phyloP scores from a whole-genome alignment of 2,797 vertebrate species.

The Notolepis coatsorum region DNA sequence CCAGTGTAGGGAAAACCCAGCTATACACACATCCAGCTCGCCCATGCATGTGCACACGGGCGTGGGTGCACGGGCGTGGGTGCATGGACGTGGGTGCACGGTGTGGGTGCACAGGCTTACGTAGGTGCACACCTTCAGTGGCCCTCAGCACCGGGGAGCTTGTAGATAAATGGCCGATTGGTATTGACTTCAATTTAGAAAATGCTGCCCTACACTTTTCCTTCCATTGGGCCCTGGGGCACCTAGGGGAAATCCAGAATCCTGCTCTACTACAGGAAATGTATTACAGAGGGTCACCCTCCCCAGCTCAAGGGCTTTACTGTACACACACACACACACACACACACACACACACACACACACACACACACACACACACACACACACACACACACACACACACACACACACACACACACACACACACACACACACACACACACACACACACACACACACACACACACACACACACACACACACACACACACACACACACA shows the following conservation, averaged over 20 bases:
- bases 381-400: neutral
- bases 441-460: too few species aligned
- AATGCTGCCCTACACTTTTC: conserved; percentile 80
- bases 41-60: too few species aligned
- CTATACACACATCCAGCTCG: too few species aligned
- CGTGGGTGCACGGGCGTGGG: neutral
- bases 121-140: conserved; percentile 50
- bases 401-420: too few species aligned
- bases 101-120: conserved; percentile 16
- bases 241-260: conserved; percentile 73
- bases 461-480: too few species aligned
- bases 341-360: too few species aligned
- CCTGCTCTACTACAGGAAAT: conserved; percentile 75
- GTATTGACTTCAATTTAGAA: conserved; percentile 84
- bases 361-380: conserved; percentile 23
- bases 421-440: too few species aligned
- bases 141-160: conserved; percentile 64
- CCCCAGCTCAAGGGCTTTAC: conserved; percentile 76
- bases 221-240: conserved; percentile 59
- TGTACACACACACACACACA: conserved; percentile 33
- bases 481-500: too few species aligned
- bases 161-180: conserved; percentile 78
- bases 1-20: conserved; percentile 21
- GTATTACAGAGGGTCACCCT: conserved; percentile 75
- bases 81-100: conserved; percentile 3